Evolutionary conservation across 2,888 invertebrate genomes (phyloP), one percentile per base, ranked within the genome.

Genomic region (Rhamphomyia laevipes): DNA sequence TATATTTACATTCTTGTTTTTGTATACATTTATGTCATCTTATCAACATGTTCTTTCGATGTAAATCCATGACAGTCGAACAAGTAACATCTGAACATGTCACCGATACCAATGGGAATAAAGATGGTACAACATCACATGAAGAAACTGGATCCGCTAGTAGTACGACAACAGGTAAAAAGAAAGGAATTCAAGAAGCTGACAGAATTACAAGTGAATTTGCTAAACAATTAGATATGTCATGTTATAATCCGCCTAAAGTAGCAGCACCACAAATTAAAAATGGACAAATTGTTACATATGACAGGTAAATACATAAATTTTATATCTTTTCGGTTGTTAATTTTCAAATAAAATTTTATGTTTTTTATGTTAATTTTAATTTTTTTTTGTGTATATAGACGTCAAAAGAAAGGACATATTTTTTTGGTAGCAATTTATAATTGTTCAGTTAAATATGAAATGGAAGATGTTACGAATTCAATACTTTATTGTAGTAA

Each of bases 371-470:
- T 40, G 12, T 27, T 15, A 15, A 13, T 27, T 23, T 23, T 1
- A 21, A 33, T 31, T 30, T n/a, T n/a, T n/a, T n/a, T n/a, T n/a
- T 38, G 38, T 35, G 17, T 40, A 51, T 53, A n/a, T 30, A 61
- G 61, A 46, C 63, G 67, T 4, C 64, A 66, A 45, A 63, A 58
- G 4, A 64, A 63, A 17, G 64, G 69, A 52, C 75, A 74, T 58
- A 63, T 73, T 21, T 80, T 77, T 56, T 64, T 77, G 35, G 74
- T 76, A 41, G 80, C 77, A 10, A 65, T 75, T 55, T 81, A 77
- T 57, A 65, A 70, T 48, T 81, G 80, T 57, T 61, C 70, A 43
- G 71, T 72, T 30, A 75, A 74, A 27, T 77, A 69, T 59, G 68
- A 67, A 42, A 68, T 80, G 45, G 70, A 72, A 53, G 69, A 72